Base-by-base conservation (phyloP, 2,113 vertebrate species). In the Beaufortia kweichowensis region DNA sequence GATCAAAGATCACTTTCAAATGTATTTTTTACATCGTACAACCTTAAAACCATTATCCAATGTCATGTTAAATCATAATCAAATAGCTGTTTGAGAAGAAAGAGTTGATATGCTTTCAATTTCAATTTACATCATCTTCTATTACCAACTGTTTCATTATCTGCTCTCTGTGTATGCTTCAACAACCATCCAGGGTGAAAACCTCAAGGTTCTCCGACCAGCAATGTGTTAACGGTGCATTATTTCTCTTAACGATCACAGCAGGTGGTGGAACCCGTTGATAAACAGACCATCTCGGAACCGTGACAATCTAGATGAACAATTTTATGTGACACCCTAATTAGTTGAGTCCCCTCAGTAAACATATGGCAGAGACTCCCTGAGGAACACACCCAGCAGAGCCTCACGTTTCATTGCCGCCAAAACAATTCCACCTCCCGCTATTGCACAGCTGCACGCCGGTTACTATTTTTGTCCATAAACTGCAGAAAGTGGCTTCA, bases 341-440 rank as follows among this genome's bases (percentile, higher is more conserved):
- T 55, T 70, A 29, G 56, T 62, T 81, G 23, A 21, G 11, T 6
- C 60, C 46, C 23, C 31, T 68, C 69, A 68, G 19, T 28, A 68
- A 67, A 77, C 62, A 78, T 50, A 55, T 74, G 75, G 35, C 66
- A 23, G 9, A 73, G 9, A 4, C 41, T 73, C 46, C 68, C 29
- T 43, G 31, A 15, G 21, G 73, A 17, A 9, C 29, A 61, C 41
- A 53, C 14, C 31, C 76, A 77, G 60, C 28, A 7, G 70, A 19
- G 57, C 26, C 55, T 19, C 66, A 33, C 57, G 61, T 50, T 55
- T 53, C 12, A 73, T 31, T 81, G 64, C 69, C 68, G 21, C 41
- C 35, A 77, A 68, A 8, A 43, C 12, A 53, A 43, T 69, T 72
- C 33, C 29, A 3, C 5, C 24, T 59, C 62, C 23, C 35, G 50